Evolutionary conservation across 2,113 vertebrate species (phyloP).

Genomic region (Callipepla californica): DNA sequence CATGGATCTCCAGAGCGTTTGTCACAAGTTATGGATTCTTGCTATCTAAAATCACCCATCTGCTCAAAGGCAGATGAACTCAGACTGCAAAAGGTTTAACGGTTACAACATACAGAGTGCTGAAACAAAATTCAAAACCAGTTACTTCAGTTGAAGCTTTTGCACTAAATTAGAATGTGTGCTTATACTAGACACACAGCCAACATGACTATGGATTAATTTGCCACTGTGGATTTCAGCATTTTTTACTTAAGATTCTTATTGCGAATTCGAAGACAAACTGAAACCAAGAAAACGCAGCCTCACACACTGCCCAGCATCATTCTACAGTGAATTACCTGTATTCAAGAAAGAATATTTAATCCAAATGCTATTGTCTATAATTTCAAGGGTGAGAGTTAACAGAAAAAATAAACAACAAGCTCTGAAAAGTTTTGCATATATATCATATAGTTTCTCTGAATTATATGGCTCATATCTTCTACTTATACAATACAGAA

Average conservation of each 20-base stretch:
- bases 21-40: conserved; percentile 8
- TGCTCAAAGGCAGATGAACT: conserved; percentile 20
- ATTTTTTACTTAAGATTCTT: not conserved
- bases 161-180: not conserved
- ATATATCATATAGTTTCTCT: not conserved
- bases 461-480: not conserved
- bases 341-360: not conserved
- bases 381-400: not conserved
- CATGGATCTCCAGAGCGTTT: not conserved
- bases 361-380: not conserved
- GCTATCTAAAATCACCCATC: conserved; percentile 41
- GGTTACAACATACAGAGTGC: not conserved
- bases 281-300: not conserved
- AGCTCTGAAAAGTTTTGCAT: not conserved
- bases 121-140: conserved; percentile 6
- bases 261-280: not conserved
- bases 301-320: not conserved
- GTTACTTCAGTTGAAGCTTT: not conserved
- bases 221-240: not conserved
- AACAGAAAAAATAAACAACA: not conserved
- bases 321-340: not conserved
- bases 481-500: conserved; percentile 18
- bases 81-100: not conserved
- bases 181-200: not conserved
- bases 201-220: not conserved